These are phyloP conservation scores for Unio delphinus DNA, from an alignment of 2,888 invertebrate genomes.

Conservation along the genomic window DNA sequence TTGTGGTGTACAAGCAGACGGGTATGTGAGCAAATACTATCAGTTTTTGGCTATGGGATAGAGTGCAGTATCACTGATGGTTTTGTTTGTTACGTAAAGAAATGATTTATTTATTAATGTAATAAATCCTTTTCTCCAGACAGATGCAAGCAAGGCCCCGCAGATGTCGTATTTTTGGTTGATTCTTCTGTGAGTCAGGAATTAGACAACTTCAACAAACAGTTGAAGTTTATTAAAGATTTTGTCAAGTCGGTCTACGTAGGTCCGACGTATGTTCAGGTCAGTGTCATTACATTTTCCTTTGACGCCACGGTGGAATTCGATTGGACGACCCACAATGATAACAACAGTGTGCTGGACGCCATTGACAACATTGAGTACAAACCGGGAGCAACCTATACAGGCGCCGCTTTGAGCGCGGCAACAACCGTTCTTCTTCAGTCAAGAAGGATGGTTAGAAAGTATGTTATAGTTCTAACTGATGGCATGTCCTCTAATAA, in stretches of 20 bases:
- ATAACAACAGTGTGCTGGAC: neutral
- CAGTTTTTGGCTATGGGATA: too few relatives aligned
- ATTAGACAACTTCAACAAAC: neutral
- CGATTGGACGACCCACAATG: conserved; percentile 4
- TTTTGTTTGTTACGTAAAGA: too few relatives aligned
- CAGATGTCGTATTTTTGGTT: conserved; percentile 9
- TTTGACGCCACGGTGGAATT: conserved; percentile 7
- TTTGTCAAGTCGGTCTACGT: conserved; percentile 11
- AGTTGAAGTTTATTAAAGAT: conserved; percentile 11
- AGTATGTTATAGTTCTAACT: conserved; percentile 10
- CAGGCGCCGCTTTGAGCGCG: conserved; percentile 1
- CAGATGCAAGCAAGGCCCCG: neutral
- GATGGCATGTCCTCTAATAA: conserved; percentile 9
- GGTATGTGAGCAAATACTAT: too few relatives aligned
- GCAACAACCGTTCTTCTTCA: conserved; percentile 2
- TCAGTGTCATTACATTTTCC: conserved; percentile 10
- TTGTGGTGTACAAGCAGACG: too few relatives aligned
- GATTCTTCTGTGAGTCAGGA: conserved; percentile 8
- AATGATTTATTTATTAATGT: too few relatives aligned
- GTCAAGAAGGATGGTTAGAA: conserved; percentile 4
- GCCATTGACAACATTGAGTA: conserved; percentile 3
- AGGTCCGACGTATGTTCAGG: conserved; percentile 9
- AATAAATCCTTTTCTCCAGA: too few relatives aligned
- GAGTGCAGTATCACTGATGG: too few relatives aligned
- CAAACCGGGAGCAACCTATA: conserved; percentile 8